Conservation (phyloP, 2,797 vertebrate species). For the Ciconia nigra region DNA sequence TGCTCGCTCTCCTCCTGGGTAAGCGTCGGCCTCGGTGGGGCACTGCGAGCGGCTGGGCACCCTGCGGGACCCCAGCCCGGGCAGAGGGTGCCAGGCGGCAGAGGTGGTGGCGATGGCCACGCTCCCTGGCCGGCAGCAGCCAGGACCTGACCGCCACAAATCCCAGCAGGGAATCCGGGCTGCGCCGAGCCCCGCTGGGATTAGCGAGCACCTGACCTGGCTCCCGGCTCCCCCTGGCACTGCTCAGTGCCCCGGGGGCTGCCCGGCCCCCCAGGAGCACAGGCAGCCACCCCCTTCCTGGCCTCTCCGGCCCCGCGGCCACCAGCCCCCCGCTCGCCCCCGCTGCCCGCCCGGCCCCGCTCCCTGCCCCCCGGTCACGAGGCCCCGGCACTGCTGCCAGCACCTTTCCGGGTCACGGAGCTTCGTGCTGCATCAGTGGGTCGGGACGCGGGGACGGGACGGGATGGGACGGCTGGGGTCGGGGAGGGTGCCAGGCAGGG, state of each 20-base stretch:
- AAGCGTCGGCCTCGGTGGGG: neutral
- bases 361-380: constrained; percentile 6
- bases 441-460: neutral
- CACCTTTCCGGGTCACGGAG: constrained; percentile 41
- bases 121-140: neutral
- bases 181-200: neutral
- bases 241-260: neutral
- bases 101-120: fast-evolving
- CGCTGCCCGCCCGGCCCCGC: fast-evolving
- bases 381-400: neutral
- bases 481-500: neutral
- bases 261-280: neutral
- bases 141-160: neutral
- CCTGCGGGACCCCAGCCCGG: fast-evolving
- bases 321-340: neutral
- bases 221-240: neutral
- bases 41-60: fast-evolving
- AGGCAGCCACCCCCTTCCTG: neutral
- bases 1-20: constrained; percentile 11
- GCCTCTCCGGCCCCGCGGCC: neutral
- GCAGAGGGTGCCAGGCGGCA: fast-evolving
- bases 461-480: neutral
- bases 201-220: constrained; percentile 47
- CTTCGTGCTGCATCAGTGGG: constrained; percentile 50
- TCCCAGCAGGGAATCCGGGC: neutral